Evolutionary conservation across 1,140 invertebrate species (phyloP), one percentile per base, ranked within the genome.

Genomic region (Ctenoplectra terminalis): DNA sequence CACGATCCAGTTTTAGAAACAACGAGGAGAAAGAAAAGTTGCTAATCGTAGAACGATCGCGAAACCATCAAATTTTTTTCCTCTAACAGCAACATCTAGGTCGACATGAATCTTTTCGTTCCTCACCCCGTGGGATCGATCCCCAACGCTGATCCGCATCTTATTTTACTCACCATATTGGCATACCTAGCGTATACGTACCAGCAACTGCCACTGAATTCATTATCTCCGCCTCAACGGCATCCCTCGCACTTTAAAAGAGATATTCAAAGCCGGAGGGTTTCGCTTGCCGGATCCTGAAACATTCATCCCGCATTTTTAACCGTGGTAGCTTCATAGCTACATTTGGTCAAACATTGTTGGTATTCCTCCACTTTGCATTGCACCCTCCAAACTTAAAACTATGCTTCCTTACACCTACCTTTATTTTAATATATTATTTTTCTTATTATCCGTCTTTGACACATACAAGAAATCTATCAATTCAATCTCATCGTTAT

Each of bases 241-340:
- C 40, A 61, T 61, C 71, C 71, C 71, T 48, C 40, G 56, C 26
- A 13, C 56, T 61, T 72, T 73, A 60, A 73, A 72, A 73, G 43
- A 48, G 52, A 73, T 61, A 61, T 73, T 61, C 71, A 61, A 61
- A 71, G 69, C 34, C 15, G 37, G 43, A 60, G 54, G 17, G 70
- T 54, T 26, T 73, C 71, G 60, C 67, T 46, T 7, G 26, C 2
- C 8, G 40, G 17, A 34, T 61, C 29, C 71, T 60, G 43, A 61
- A 73, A 61, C 56, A 17, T 54, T 20, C 37, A n/a, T 61, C 17
- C 56, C n/a, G 56, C 40, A 60, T 73, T 73, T 43, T 34, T n/a
- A 34, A 31, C 17, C 40, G 9, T 1, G 23, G 34, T 8, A 40
- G 20, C 50, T 23, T 6, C 17, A 6, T 23, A 6, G 2, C 50